Conservation (phyloP, 1,140 invertebrate species). For the Drosophila tristis region DNA sequence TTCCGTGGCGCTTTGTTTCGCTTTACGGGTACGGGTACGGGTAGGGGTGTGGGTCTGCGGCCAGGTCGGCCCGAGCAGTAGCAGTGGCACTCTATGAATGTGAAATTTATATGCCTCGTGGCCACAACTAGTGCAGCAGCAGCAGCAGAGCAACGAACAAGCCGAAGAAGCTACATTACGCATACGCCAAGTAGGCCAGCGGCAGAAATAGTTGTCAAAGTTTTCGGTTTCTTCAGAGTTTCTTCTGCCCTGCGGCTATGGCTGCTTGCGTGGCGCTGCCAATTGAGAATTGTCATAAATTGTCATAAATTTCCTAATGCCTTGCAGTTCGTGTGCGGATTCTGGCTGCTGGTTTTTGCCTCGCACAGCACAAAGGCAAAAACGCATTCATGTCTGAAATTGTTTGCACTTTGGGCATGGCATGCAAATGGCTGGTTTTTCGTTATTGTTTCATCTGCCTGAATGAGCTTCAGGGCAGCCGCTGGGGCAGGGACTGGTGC, state of each 20-base stretch:
- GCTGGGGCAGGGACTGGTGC: no score
- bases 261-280: constrained; percentile 5
- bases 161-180: constrained; percentile 27
- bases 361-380: constrained; percentile 26
- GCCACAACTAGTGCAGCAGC: not conserved
- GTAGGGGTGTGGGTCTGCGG: constrained; percentile 7
- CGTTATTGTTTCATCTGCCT: constrained; percentile 20
- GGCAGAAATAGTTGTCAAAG: constrained; percentile 42
- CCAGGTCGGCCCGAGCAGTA: constrained; percentile 22
- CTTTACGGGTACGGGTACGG: constrained; percentile 17
- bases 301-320: not conserved
- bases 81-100: constrained; percentile 39
- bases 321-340: constrained; percentile 9
- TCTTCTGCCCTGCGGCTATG: no score
- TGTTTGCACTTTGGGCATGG: constrained; percentile 46
- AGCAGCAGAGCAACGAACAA: not conserved
- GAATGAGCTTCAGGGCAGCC: constrained; percentile 20
- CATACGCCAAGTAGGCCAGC: constrained; percentile 46
- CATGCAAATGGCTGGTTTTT: constrained; percentile 20
- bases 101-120: constrained; percentile 44
- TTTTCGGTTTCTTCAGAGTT: constrained; percentile 9
- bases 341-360: not conserved
- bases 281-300: constrained; percentile 36
- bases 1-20: constrained; percentile 41
- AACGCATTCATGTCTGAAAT: constrained; percentile 56